Percentiles rank a stretch among this genome's conserved stretches.
Evolutionary conservation across 2,113 vertebrate species (phyloP).

Genomic region (Lepidothrix coronata): DNA sequence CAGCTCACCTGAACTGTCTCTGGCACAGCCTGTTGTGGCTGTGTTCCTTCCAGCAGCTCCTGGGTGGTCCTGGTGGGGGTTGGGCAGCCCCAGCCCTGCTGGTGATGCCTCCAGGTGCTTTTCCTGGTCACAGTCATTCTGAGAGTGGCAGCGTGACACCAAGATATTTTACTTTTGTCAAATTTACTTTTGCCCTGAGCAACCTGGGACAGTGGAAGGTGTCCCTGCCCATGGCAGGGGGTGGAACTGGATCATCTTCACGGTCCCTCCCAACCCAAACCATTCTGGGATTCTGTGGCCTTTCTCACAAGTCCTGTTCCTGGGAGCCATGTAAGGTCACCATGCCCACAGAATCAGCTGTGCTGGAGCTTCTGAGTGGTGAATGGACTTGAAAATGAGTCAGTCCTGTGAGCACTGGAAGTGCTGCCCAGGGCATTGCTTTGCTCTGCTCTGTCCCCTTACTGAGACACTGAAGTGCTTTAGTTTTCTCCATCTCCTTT

Average conservation of each 20-base stretch:
- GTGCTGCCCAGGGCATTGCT: neutral
- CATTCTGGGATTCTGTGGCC: neutral
- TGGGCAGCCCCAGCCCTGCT: neutral
- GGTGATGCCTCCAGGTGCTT: neutral
- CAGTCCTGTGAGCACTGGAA: neutral
- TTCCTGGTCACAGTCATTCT: neutral
- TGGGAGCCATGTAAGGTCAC: neutral
- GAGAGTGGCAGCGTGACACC: neutral
- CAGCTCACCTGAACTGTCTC: neutral
- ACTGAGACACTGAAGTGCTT: neutral
- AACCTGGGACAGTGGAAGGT: neutral
- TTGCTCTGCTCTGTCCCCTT: neutral
- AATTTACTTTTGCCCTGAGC: neutral
- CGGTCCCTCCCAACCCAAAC: neutral
- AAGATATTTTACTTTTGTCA: neutral
- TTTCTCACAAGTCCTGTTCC: neutral
- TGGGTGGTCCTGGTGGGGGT: neutral
- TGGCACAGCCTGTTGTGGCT: neutral
- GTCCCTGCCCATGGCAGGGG: neutral
- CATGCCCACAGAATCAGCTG: neutral
- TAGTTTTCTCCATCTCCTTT: neutral
- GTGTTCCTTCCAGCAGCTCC: neutral
- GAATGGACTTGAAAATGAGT: neutral
- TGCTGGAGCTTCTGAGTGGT: neutral
- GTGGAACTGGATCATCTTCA: neutral